phyloP scores from a whole-genome alignment of 2,888 invertebrate genomes.

The Acanthosepion pharaonis region DNA sequence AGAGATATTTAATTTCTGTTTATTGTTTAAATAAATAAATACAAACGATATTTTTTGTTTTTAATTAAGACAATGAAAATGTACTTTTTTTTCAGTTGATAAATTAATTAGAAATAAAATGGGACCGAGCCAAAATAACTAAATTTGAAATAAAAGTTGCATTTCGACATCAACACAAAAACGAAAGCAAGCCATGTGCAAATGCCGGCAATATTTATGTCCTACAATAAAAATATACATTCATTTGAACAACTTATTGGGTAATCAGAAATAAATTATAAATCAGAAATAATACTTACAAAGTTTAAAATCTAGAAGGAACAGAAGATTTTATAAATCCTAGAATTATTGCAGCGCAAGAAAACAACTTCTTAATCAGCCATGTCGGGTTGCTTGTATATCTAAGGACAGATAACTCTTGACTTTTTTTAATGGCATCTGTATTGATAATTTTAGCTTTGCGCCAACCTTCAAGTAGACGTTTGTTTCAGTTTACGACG shows the following conservation, averaged over 20 bases:
- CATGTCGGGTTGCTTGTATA: neutral
- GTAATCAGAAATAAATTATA: neutral
- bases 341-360: neutral
- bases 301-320: neutral
- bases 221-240: neutral
- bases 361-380: neutral
- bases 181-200: neutral
- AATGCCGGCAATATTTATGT: neutral
- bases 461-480: neutral
- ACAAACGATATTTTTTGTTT: too few species aligned
- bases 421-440: neutral
- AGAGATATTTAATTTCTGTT: too few species aligned
- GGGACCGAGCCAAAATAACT: too few species aligned
- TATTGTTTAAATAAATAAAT: too few species aligned
- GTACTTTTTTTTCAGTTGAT: too few species aligned
- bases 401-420: neutral
- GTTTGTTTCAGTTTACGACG: too few species aligned
- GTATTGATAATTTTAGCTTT: neutral
- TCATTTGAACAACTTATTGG: neutral
- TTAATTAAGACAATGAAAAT: too few species aligned
- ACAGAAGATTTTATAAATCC: neutral
- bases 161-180: too few species aligned
- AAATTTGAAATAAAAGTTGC: too few species aligned
- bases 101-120: too few species aligned
- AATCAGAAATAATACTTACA: neutral